Conservation (phyloP, 2,888 invertebrate species). For the Chromoteleia sp. region DNA sequence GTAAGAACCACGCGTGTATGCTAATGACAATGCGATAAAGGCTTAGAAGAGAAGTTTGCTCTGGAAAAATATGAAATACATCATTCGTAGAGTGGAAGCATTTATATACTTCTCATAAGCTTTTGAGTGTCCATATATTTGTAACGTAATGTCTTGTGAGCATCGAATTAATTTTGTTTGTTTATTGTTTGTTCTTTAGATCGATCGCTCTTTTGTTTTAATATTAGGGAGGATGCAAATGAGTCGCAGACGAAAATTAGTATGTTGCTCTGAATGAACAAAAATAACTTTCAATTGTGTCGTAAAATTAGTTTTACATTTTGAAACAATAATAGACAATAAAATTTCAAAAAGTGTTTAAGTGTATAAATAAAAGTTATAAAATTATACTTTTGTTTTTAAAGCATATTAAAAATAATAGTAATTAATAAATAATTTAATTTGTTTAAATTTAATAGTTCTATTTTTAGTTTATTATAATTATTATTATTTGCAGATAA, state of each 20-base stretch:
- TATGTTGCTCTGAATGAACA: constrained; percentile 12
- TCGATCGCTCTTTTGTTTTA: background rate
- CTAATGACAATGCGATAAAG: constrained; percentile 71
- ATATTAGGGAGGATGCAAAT: constrained; percentile 6
- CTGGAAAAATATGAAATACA: constrained; percentile 68
- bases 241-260: constrained; percentile 28
- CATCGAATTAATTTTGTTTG: background rate
- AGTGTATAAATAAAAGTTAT: constrained; percentile 12
- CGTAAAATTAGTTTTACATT: background rate
- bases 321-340: constrained; percentile 64
- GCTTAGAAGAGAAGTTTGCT: constrained; percentile 70
- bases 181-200: constrained; percentile 29
- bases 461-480: background rate
- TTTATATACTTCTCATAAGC: constrained; percentile 12
- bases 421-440: background rate
- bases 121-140: constrained; percentile 1
- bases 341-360: constrained; percentile 50
- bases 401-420: background rate
- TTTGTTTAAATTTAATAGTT: background rate
- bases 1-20: constrained; percentile 70
- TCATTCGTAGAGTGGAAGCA: constrained; percentile 44
- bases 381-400: too few species aligned
- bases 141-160: background rate
- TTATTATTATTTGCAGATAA: background rate
- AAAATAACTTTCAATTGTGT: constrained; percentile 25